Conservation (phyloP, 2,888 invertebrate species). For the Macaria liturata region DNA sequence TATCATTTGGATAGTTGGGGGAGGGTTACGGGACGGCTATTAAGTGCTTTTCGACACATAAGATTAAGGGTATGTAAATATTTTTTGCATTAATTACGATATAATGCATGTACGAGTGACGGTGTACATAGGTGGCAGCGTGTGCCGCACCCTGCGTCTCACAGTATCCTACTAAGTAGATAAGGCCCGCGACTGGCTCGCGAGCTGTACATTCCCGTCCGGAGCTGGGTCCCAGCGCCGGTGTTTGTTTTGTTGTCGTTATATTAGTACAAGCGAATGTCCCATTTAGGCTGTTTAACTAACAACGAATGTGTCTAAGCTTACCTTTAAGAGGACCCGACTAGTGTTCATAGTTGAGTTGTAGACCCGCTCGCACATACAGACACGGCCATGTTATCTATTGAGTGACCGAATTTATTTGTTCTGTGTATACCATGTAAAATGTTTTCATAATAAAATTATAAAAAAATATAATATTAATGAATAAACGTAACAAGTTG, state of each 20-base stretch:
- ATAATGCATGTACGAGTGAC: constrained; percentile 57
- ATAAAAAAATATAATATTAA: constrained; percentile 27
- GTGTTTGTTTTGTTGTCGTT: constrained; percentile 27
- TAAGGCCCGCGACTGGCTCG: constrained; percentile 66
- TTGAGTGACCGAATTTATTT: constrained; percentile 36
- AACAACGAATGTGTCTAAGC: constrained; percentile 70
- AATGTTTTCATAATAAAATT: constrained; percentile 31
- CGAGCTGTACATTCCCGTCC: constrained; percentile 39
- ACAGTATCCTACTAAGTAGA: constrained; percentile 57
- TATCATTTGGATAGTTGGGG: constrained; percentile 46
- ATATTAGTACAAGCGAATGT: constrained; percentile 42
- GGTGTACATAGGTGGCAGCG: constrained; percentile 50
- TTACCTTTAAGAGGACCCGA: constrained; percentile 43
- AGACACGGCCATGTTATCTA: constrained; percentile 30
- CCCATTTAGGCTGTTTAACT: constrained; percentile 74
- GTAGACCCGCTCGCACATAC: constrained; percentile 10
- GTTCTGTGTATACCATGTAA: constrained; percentile 43
- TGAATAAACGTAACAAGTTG: constrained; percentile 64
- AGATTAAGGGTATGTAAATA: constrained; percentile 73
- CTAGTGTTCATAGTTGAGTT: constrained; percentile 22
- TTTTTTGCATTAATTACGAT: constrained; percentile 73
- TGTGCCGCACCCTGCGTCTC: constrained; percentile 21
- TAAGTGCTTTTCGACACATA: constrained; percentile 73
- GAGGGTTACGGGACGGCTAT: constrained; percentile 58
- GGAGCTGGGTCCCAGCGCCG: constrained; percentile 22